Percentiles rank a stretch among this genome's conserved stretches.
Conservation (phyloP, 2,888 invertebrate genomes). For the Hesperia comma region DNA sequence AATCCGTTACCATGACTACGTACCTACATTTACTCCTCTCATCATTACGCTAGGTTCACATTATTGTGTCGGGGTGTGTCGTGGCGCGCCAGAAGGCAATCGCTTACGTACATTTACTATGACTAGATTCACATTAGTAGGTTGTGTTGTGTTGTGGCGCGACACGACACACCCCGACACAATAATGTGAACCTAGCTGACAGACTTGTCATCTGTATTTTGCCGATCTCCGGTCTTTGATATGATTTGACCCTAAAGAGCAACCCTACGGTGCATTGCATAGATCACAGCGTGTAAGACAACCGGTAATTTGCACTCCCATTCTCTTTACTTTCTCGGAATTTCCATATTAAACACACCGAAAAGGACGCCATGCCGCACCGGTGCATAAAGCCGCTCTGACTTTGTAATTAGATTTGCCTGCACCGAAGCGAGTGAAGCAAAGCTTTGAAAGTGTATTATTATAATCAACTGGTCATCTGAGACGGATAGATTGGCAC, state of each 20-base stretch:
- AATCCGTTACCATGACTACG: too few relatives aligned
- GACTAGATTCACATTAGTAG: too few relatives aligned
- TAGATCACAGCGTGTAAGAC: constrained; percentile 28
- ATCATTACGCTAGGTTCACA: too few relatives aligned
- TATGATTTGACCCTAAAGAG: not conserved
- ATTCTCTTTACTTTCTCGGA: constrained; percentile 33
- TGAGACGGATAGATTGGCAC: not conserved
- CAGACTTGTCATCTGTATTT: too few relatives aligned
- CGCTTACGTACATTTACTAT: too few relatives aligned
- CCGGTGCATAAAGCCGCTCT: constrained; percentile 15
- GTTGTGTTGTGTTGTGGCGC: too few relatives aligned
- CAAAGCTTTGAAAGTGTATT: constrained; percentile 11
- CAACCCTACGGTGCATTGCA: constrained; percentile 23
- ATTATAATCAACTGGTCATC: not conserved
- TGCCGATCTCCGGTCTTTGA: too few relatives aligned
- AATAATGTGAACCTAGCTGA: too few relatives aligned
- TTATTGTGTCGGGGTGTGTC: too few relatives aligned
- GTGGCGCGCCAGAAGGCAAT: too few relatives aligned
- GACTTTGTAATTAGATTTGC: constrained; percentile 27
- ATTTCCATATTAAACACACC: constrained; percentile 32
- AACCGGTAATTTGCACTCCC: constrained; percentile 33
- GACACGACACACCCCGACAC: too few relatives aligned
- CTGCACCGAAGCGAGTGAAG: not conserved
- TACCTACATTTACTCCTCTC: too few relatives aligned
- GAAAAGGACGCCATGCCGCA: constrained; percentile 9